These are phyloP conservation scores for Forbesichthys agassizii DNA, from an alignment of 2,113 vertebrate species.

Conservation along the genomic window DNA sequence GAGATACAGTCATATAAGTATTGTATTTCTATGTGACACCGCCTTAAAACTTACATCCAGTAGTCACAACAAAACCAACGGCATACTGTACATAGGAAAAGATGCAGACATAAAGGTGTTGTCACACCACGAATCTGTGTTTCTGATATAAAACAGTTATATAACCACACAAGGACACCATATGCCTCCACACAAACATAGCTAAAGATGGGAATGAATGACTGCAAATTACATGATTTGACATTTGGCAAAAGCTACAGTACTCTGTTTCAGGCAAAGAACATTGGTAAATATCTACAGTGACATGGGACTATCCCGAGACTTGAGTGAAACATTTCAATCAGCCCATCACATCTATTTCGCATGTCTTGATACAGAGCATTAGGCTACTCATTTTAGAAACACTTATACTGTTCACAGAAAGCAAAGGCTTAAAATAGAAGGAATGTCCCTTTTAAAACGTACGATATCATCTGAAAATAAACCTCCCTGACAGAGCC, in stretches of 20 bases:
- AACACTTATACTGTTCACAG: slow-evolving; percentile 40
- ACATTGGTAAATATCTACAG: slow-evolving; percentile 36
- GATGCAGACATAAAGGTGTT: slow-evolving; percentile 55
- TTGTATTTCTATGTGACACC: slow-evolving; percentile 48
- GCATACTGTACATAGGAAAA: slow-evolving; percentile 29
- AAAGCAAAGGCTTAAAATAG: slow-evolving; percentile 59
- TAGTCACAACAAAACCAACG: slow-evolving; percentile 29
- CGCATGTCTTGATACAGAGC: slow-evolving; percentile 8
- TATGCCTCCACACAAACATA: not conserved
- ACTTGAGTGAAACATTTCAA: slow-evolving; percentile 25
- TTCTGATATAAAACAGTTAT: slow-evolving; percentile 34
- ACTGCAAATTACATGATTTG: not conserved
- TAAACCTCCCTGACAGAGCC: slow-evolving; percentile 47
- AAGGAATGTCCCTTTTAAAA: slow-evolving; percentile 54
- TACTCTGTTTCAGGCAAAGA: slow-evolving; percentile 12
- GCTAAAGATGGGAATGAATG: not conserved
- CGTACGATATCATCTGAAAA: slow-evolving; percentile 52
- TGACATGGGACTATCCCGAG: slow-evolving; percentile 43
- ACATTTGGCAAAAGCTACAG: not conserved
- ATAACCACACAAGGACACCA: not conserved
- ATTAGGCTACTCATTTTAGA: slow-evolving; percentile 43
- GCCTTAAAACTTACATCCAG: not conserved
- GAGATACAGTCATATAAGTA: slow-evolving; percentile 45
- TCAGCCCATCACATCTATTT: not conserved
- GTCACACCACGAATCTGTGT: slow-evolving; percentile 27